Evolutionary conservation across 2,888 invertebrate genomes (phyloP).

Genomic region (Dryococelus australis): DNA sequence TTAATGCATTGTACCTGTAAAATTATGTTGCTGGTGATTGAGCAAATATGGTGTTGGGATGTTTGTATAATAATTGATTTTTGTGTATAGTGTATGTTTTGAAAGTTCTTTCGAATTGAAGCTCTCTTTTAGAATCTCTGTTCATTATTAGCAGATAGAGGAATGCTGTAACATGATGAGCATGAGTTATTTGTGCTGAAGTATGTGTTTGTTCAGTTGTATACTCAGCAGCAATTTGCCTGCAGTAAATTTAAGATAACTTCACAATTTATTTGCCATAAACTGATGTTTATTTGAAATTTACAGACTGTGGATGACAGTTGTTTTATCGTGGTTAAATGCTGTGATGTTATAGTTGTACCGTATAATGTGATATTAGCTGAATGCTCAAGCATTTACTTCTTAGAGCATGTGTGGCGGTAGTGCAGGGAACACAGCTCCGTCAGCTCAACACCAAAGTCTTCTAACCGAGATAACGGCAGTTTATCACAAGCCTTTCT

Average conservation of each 20-base stretch:
- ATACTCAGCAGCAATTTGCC: background rate
- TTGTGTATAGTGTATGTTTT: background rate
- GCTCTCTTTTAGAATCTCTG: slow-evolving; percentile 4
- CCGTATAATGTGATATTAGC: slow-evolving; percentile 16
- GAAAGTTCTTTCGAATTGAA: background rate
- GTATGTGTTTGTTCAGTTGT: background rate
- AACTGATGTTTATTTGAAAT: too few relatives aligned
- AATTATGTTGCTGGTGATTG: background rate
- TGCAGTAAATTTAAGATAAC: too few relatives aligned
- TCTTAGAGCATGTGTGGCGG: background rate
- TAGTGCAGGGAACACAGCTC: background rate
- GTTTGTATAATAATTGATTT: background rate
- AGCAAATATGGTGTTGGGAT: background rate
- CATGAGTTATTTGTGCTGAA: background rate
- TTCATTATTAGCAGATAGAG: background rate
- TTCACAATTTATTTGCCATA: too few relatives aligned
- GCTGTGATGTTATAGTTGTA: slow-evolving; percentile 11
- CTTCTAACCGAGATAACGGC: background rate
- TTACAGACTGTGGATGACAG: too few relatives aligned
- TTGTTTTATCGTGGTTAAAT: background rate
- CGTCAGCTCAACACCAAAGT: background rate
- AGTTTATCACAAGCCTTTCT: background rate
- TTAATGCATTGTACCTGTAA: background rate
- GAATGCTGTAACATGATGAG: background rate
- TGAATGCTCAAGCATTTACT: background rate